phyloP scores from a whole-genome alignment of 2,797 vertebrate genomes.

The Heterohyrax brucei region DNA sequence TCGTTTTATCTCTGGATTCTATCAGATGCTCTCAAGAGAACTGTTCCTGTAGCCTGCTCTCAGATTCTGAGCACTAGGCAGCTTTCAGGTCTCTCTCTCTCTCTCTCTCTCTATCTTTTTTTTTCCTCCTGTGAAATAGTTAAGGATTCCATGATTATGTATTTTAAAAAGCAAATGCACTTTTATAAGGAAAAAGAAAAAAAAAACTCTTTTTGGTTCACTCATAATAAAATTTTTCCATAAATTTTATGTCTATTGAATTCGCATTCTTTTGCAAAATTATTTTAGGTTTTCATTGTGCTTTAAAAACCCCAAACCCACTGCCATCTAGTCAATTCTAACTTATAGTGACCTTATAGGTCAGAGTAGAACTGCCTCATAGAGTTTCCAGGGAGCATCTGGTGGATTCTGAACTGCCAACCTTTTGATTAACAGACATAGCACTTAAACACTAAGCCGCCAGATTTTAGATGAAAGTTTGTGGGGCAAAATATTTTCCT shows the following conservation, averaged over 20 bases:
- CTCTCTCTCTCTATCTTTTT: not conserved
- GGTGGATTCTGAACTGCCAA: no score
- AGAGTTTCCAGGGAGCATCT: no score
- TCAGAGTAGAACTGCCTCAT: no score
- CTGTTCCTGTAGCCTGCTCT: conserved; percentile 71
- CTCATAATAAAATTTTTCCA: not conserved
- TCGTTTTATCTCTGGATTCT: conserved; percentile 77
- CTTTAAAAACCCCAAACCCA: no score
- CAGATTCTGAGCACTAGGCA: conserved; percentile 46
- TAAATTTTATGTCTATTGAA: conserved; percentile 24
- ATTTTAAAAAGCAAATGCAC: conserved; percentile 70
- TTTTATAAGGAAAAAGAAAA: no score
- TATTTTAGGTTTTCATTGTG: not conserved
- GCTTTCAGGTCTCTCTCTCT: conserved; percentile 51
- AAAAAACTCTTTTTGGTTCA: conserved; percentile 38
- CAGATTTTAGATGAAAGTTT: no score
- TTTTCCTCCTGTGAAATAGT: conserved; percentile 65
- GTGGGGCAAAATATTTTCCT: no score
- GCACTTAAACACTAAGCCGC: no score
- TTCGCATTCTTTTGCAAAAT: not conserved
- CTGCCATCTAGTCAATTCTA: no score
- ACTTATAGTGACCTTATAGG: no score
- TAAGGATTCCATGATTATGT: not conserved
- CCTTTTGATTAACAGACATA: no score
- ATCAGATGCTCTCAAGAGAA: conserved; percentile 81